These are phyloP conservation scores for Isotomurus palustris DNA, from an alignment of 2,888 invertebrate genomes.

Conservation along the genomic window DNA sequence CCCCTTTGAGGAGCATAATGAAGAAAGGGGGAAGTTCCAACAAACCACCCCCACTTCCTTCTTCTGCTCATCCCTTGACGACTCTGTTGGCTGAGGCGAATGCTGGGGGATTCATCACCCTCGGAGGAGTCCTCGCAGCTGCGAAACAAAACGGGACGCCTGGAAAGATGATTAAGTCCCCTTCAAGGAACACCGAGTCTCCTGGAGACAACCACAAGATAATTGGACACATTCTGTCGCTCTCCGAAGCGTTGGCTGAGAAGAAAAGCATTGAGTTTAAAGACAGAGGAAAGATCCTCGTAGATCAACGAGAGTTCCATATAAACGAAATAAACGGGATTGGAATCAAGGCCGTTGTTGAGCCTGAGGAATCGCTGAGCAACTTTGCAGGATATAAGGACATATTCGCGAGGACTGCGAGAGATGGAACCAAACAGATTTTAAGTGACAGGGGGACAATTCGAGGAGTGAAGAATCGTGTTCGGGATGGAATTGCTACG, in stretches of 20 bases:
- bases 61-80: too few species aligned
- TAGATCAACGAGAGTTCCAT: slow-evolving; percentile 41
- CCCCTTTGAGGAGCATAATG: slow-evolving; percentile 30
- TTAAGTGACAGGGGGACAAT: slow-evolving; percentile 88
- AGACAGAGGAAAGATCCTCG: slow-evolving; percentile 10
- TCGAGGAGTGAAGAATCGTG: slow-evolving; percentile 88
- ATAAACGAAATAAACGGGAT: slow-evolving; percentile 37
- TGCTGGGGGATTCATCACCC: too few species aligned
- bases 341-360: slow-evolving; percentile 19
- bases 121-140: too few species aligned
- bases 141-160: not conserved
- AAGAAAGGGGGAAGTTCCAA: slow-evolving; percentile 25
- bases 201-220: not conserved
- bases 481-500: slow-evolving; percentile 90
- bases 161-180: too few species aligned
- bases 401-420: slow-evolving; percentile 55
- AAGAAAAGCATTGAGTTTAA: not conserved
- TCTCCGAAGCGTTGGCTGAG: not conserved
- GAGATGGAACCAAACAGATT: slow-evolving; percentile 69
- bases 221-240: not conserved
- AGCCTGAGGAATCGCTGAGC: slow-evolving; percentile 48
- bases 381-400: slow-evolving; percentile 77
- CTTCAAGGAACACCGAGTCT: not conserved
- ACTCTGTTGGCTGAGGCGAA: too few species aligned
- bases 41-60: too few species aligned